phyloP scores from a whole-genome alignment of 2,888 invertebrate genomes.

The Ectemnius continuus region DNA sequence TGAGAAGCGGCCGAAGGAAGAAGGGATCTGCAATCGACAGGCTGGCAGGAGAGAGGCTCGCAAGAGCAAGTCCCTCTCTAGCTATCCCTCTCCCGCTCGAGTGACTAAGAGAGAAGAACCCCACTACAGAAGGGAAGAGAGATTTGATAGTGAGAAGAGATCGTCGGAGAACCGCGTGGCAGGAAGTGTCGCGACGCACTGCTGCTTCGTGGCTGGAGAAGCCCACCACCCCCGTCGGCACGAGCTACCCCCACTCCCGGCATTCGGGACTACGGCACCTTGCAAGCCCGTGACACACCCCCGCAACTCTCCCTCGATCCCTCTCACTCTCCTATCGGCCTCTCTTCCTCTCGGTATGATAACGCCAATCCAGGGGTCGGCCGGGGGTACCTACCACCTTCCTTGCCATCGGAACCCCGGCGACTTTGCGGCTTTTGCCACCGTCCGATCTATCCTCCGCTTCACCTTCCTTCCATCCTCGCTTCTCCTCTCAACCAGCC shows the following conservation, averaged over 20 bases:
- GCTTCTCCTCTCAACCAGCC: too few relatives aligned
- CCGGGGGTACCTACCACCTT: background rate
- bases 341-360: background rate
- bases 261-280: conserved; percentile 27
- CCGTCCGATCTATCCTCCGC: too few relatives aligned
- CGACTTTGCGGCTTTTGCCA: conserved; percentile 1
- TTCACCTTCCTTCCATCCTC: too few relatives aligned
- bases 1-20: conserved; percentile 5
- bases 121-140: conserved; percentile 22
- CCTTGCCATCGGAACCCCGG: background rate
- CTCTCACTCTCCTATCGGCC: background rate
- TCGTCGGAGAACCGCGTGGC: conserved; percentile 70
- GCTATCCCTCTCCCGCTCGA: background rate
- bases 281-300: conserved; percentile 10
- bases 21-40: conserved; percentile 10
- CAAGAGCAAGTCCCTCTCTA: background rate
- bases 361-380: background rate
- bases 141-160: conserved; percentile 37
- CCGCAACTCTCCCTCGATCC: background rate
- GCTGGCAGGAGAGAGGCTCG: conserved; percentile 12
- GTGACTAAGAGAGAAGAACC: conserved; percentile 8
- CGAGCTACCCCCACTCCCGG: conserved; percentile 29
- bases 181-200: conserved; percentile 75
- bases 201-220: conserved; percentile 69
- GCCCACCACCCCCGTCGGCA: conserved; percentile 50